Base-by-base conservation (phyloP, 1,140 invertebrate species). In the Drosophila baimaii region DNA sequence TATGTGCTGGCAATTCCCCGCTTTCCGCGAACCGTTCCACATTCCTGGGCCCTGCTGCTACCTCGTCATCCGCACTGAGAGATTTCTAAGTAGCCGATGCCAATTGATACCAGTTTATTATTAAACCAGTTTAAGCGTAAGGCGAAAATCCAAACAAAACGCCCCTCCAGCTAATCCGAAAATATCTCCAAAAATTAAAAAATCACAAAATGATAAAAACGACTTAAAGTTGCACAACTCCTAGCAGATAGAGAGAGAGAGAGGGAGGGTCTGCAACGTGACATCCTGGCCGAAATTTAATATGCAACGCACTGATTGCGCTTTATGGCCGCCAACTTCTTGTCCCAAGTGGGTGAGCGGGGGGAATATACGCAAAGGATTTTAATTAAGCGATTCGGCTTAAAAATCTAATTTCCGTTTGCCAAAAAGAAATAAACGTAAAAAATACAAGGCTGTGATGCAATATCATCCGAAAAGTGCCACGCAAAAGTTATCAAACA, bases 391-490 rank as follows among this genome's bases (percentile, higher is more conserved):
- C 46, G 27, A 65, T 69, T 66, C 21, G 44, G 15, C 51, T 52
- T 25, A 9, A 66, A 88, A 89, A 89, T 79, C 71, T 77, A 80
- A 88, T 88, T 89, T 88, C 84, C 83, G 83, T 79, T 79, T 71
- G 70, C 39, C 63, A 47, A 64, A 27, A 35, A 47, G 37, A 35
- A 54, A 56, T 17, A 4, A 41, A 43, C 29, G 43, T 10, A 43
- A 77, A 47, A 49, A 47, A 58, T 52, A 25, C 17, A 3, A n/a
- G 25, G n/a, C 73, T 25, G 61, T 77, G 73, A 77, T 59, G 73
- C 73, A 77, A 77, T 76, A 64, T 37, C 54, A 46, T 33, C 39
- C 46, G 49, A 75, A 58, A 59, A 79, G 76, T 79, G 75, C 79
- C 80, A 79, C 65, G 75, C 79, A 83, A 79, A 78, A 84, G 68